phyloP scores from a whole-genome alignment of 1,140 invertebrate genomes.

The Brachionus asplanchnoidis region DNA sequence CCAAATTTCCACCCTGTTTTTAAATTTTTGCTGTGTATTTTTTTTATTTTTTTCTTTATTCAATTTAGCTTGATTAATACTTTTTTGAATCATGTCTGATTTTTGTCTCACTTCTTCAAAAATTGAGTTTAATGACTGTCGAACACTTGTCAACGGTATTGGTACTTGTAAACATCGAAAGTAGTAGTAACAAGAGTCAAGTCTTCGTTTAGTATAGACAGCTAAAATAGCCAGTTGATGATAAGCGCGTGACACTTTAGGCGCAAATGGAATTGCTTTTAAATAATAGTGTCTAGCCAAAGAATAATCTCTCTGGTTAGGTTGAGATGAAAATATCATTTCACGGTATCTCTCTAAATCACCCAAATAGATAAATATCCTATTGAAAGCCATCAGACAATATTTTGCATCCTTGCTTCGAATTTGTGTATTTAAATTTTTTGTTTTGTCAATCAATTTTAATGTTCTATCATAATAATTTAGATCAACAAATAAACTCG shows the following conservation, averaged over 20 bases:
- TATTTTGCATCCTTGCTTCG: constrained; percentile 61
- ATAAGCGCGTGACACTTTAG: constrained; percentile 87
- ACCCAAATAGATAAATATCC: constrained; percentile 78
- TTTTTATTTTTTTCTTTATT: constrained; percentile 39
- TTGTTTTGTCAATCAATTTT: background rate
- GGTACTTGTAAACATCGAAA: constrained; percentile 88
- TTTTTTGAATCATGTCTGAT: constrained; percentile 14
- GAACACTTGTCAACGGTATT: constrained; percentile 81
- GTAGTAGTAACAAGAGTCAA: constrained; percentile 95
- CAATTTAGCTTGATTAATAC: constrained; percentile 11
- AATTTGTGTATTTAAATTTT: background rate
- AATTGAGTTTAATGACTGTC: constrained; percentile 76
- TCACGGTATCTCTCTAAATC: constrained; percentile 84
- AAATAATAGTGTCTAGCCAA: constrained; percentile 69
- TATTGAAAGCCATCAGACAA: constrained; percentile 76
- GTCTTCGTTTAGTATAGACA: constrained; percentile 76
- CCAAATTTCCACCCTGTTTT: constrained; percentile 22
- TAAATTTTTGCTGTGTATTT: background rate
- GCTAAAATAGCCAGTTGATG: constrained; percentile 88
- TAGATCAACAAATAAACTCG: background rate
- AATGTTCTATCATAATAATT: constrained; percentile 18
- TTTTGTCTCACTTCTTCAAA: constrained; percentile 77
- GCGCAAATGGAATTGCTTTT: constrained; percentile 85
- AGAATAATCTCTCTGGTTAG: constrained; percentile 46
- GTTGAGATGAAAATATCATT: constrained; percentile 42